These are phyloP conservation scores for Indri indri DNA, from an alignment of 2,113 vertebrate genomes.

Conservation along the genomic window DNA sequence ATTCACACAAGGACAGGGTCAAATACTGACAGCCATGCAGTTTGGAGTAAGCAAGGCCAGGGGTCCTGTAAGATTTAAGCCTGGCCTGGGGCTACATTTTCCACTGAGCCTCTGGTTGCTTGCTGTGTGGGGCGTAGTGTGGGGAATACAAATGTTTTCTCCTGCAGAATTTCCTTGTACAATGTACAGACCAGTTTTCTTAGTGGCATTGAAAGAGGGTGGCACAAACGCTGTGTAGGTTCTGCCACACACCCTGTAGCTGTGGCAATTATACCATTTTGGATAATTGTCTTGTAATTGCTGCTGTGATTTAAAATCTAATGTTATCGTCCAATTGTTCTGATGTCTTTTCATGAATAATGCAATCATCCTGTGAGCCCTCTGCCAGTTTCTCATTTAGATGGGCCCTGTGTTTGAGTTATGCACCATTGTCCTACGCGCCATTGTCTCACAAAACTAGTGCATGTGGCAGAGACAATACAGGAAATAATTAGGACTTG, in stretches of 20 bases:
- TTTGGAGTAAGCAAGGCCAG: background rate
- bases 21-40: background rate
- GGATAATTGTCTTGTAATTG: constrained; percentile 84
- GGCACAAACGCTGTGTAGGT: background rate
- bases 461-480: constrained; percentile 42
- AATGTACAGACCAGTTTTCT: background rate
- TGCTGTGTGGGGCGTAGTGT: background rate
- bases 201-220: constrained; percentile 72
- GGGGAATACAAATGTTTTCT: background rate
- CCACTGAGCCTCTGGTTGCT: background rate
- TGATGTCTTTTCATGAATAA: constrained; percentile 84
- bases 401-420: constrained; percentile 79
- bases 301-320: constrained; percentile 81
- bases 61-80: background rate
- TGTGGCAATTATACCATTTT: constrained; percentile 77
- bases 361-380: constrained; percentile 73
- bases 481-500: constrained; percentile 71
- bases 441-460: constrained; percentile 78
- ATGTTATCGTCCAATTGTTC: constrained; percentile 79
- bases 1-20: background rate
- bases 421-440: constrained; percentile 58
- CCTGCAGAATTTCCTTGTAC: background rate
- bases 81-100: background rate
- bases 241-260: constrained; percentile 57
- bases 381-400: constrained; percentile 60